Evolutionary conservation across 1,140 invertebrate species (phyloP).

Genomic region (Caenorhabditis remanei): DNA sequence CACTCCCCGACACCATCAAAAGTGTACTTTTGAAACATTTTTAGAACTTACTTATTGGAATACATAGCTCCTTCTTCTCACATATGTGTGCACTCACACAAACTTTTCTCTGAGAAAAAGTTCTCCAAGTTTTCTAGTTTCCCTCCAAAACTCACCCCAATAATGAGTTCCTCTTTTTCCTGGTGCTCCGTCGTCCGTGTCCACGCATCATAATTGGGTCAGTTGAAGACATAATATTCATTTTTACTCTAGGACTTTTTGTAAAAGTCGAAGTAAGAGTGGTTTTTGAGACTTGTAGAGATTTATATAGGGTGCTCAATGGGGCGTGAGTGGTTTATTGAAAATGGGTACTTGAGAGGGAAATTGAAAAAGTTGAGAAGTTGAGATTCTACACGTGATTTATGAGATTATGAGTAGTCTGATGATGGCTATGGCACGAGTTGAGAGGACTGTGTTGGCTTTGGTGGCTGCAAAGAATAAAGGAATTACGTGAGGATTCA

Average conservation of each 20-base stretch:
- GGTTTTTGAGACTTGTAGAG: neutral
- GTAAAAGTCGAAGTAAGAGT: neutral
- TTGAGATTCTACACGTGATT: neutral
- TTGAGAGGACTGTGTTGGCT: neutral
- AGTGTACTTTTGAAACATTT: neutral
- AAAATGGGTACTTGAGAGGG: too few species aligned
- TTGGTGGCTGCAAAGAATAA: conserved; percentile 15
- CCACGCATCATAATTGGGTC: conserved; percentile 5
- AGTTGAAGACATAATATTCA: conserved; percentile 17
- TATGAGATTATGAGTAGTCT: neutral
- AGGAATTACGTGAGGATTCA: too few species aligned
- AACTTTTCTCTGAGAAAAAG: neutral
- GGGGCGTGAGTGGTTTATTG: too few species aligned
- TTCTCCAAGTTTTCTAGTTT: too few species aligned
- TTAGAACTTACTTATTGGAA: conserved; percentile 12
- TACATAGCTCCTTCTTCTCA: neutral
- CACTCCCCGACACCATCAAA: too few species aligned
- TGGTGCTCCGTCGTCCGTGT: neutral
- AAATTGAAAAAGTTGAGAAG: neutral
- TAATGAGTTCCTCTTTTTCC: conserved; percentile 33
- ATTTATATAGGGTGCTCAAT: neutral
- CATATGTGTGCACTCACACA: too few species aligned
- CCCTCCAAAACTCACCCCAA: neutral
- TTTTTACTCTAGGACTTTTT: neutral
- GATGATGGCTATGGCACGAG: neutral